phyloP scores from a whole-genome alignment of 2,797 vertebrate species.

The Coracias cyanogaster region DNA sequence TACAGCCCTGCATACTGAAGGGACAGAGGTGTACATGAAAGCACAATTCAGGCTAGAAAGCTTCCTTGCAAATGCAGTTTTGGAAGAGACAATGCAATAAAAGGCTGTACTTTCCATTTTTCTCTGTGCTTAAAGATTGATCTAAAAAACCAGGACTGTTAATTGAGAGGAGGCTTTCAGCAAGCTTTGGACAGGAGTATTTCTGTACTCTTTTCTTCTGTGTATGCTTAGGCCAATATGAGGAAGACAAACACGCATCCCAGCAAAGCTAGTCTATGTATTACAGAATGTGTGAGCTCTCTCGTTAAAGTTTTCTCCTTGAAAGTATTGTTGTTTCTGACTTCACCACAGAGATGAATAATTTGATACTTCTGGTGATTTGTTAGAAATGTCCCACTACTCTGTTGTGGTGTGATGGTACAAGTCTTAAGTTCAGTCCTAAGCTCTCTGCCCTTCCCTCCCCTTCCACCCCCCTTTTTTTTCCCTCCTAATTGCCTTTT shows the following conservation, averaged over 20 bases:
- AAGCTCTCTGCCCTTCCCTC: background rate
- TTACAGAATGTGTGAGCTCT: background rate
- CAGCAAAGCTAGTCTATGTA: background rate
- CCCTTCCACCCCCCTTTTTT: accelerated
- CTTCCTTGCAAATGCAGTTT: background rate
- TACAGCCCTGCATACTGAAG: background rate
- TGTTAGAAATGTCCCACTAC: background rate
- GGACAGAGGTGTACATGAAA: background rate
- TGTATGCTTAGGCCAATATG: background rate
- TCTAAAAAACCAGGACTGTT: background rate
- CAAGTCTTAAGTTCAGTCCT: background rate
- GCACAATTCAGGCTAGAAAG: background rate
- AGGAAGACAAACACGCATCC: background rate
- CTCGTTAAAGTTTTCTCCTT: background rate
- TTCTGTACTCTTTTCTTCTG: background rate
- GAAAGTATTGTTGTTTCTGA: background rate
- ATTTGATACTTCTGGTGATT: background rate
- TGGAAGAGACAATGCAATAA: background rate
- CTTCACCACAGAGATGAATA: background rate
- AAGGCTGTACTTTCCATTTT: background rate
- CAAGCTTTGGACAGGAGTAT: background rate
- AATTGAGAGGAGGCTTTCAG: background rate
- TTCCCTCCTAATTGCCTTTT: background rate
- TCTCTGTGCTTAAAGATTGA: background rate
- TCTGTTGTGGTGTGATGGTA: background rate